Base-by-base conservation (phyloP, 1,140 invertebrate species). In the Zaprionus vittiger region DNA sequence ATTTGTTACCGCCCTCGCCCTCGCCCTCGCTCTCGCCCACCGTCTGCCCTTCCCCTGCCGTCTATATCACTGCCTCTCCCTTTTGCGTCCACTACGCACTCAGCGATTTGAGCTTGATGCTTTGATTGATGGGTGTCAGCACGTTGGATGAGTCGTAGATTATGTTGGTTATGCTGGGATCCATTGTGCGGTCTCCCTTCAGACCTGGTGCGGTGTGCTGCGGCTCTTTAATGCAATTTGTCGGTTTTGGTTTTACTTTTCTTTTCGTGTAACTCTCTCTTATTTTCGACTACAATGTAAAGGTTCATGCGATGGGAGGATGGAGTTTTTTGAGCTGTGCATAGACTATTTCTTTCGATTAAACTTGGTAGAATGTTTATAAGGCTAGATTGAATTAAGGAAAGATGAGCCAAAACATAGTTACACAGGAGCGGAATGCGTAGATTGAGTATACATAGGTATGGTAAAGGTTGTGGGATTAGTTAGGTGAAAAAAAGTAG, bases 121-220 rank as follows among this genome's bases (percentile, higher is more conserved):
- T 73, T 80, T 86, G 83, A 86, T 86, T 87, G 83, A 87, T 86
- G 83, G 80, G 77, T 86, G 83, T 84, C 82, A 84, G 82, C 81
- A 81, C 78, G 76, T 85, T 85, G 82, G 77, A 77, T 86, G 83
- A 86, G 83, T 86, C 67, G 79, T 86, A 76, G 83, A 85, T 85
- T 82, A 86, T 68, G 76, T 70, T 70, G 44, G 75, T 85, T 82
- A 86, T 68, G 76, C 66, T 67, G 44, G 68, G 57, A 62, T 77
- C 73, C 77, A 52, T 72, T 38, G 72, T 37, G 44, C n/a, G 37
- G 9, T 31, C 12, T 49, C 41, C 11, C 37, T 15, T 5, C 12
- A 2, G 37, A 38, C 37, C 20, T 22, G n/a, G 22, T 44, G 59
- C 37, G 20, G 59, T 41, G 24, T 4, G 37, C 20, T 52, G 37